Evolutionary conservation across 2,797 vertebrate species (phyloP), one percentile per base, ranked within the genome.

Genomic region (Distichodus sexfasciatus): DNA sequence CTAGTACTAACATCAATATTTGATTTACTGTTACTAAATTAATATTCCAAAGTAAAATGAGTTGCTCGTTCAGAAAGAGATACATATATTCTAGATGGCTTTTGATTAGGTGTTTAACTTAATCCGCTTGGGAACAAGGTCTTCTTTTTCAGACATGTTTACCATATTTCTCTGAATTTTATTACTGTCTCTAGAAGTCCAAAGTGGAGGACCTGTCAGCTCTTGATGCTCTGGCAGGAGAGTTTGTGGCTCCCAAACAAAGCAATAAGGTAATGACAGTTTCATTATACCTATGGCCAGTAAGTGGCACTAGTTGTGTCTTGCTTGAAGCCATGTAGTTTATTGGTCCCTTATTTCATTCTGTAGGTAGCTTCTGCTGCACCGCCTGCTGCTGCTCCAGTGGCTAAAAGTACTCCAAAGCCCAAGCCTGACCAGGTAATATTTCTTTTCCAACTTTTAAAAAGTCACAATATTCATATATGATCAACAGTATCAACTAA

Each of bases 181-280:
- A n/a, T 46, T 4, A 19, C 9, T 10, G 28, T 47, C 17, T 60
- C 19, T 44, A 26, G 44, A 41, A 81, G 65, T 12, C 57, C 17
- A 31, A 72, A 51, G 50, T 67, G 44, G 72, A 80, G 12, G 71
- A 71, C 14, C 29, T 70, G 3, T 68, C 76, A 51, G 76, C 80
- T 11, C 43, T 80, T 28, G 76, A 80, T 23, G 26, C 53, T 23
- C 66, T 73, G 38, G 57, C 66, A 6, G 29, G 35, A 6, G 82
- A 82, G 50, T 71, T 83, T 38, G 77, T 81, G 5, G 60, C 71
- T 51, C 69, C 77, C 1, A 1, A 35, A 10, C 7, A 75, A 23
- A 53, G 21, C 35, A 48, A 51, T 38, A 73, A 80, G 78, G 78
- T 79, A 71, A 38, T 35, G 15, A 4, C 12, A 2, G 3, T 24